Conservation (phyloP, 1,140 invertebrate genomes). For the Tyrophagus putrescentiae region DNA sequence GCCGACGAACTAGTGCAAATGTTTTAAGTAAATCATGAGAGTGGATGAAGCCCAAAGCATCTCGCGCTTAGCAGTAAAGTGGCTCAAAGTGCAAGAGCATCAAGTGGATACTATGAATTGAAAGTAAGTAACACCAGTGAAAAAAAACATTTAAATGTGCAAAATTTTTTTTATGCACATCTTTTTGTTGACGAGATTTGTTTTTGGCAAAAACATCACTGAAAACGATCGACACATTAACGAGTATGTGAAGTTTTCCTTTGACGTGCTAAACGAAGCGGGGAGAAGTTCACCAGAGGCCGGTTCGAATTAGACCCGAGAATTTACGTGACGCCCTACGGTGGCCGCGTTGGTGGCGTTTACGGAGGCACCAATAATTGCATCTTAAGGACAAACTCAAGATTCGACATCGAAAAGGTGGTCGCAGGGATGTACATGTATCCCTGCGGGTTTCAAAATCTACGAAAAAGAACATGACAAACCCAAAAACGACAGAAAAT, state of each 20-base stretch:
- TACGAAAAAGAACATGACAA: constrained; percentile 91
- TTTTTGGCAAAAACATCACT: not conserved
- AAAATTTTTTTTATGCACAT: constrained; percentile 4
- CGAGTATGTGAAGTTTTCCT: constrained; percentile 79
- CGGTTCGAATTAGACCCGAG: constrained; percentile 57
- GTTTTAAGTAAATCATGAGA: constrained; percentile 42
- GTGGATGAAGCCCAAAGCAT: constrained; percentile 89
- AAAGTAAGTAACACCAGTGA: constrained; percentile 43
- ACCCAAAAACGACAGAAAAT: constrained; percentile 80
- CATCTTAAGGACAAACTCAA: constrained; percentile 93
- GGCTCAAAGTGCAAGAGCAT: constrained; percentile 40
- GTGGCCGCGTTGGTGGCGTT: constrained; percentile 77
- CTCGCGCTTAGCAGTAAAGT: constrained; percentile 49
- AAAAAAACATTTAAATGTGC: constrained; percentile 10
- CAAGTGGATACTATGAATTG: constrained; percentile 97
- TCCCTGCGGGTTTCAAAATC: constrained; percentile 71
- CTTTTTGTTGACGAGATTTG: constrained; percentile 15
- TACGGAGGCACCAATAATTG: constrained; percentile 97
- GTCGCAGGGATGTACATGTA: constrained; percentile 87
- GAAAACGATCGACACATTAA: constrained; percentile 46
- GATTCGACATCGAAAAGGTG: constrained; percentile 51
- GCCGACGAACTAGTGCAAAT: constrained; percentile 70
- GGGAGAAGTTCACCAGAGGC: constrained; percentile 71
- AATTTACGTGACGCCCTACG: constrained; percentile 85
- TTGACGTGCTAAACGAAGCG: constrained; percentile 82